These are phyloP conservation scores for Diarsia mendica DNA, from an alignment of 2,888 invertebrate species.

Conservation along the genomic window DNA sequence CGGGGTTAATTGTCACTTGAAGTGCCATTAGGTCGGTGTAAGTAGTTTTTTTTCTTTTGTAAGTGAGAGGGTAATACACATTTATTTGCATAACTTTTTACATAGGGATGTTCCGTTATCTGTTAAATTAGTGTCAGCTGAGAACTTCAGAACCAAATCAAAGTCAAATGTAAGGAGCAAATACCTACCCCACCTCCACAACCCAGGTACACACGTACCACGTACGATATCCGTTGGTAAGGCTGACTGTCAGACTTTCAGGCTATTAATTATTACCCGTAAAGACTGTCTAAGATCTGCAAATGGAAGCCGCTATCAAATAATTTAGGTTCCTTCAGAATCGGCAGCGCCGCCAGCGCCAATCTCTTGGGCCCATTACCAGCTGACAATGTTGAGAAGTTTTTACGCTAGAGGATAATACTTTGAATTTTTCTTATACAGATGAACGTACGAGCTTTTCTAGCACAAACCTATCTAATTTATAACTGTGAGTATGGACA, in stretches of 20 bases:
- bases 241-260: not conserved
- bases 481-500: not conserved
- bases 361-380: too few species aligned
- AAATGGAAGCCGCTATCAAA: not conserved
- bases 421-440: too few species aligned
- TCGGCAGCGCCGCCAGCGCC: too few species aligned
- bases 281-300: not conserved
- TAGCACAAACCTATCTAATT: not conserved
- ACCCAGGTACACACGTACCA: too few species aligned
- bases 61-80: not conserved
- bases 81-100: too few species aligned
- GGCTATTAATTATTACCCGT: not conserved
- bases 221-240: not conserved
- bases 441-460: too few species aligned
- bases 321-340: too few species aligned
- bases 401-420: too few species aligned
- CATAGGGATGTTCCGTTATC: not conserved
- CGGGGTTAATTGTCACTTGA: conserved; percentile 21
- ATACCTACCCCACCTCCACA: too few species aligned
- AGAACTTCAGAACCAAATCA: not conserved
- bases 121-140: not conserved
- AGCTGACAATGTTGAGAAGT: too few species aligned
- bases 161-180: too few species aligned
- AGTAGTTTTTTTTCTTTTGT: not conserved
- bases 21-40: not conserved